Base-by-base conservation (phyloP, 2,888 invertebrate species). In the Germaria angustata region DNA sequence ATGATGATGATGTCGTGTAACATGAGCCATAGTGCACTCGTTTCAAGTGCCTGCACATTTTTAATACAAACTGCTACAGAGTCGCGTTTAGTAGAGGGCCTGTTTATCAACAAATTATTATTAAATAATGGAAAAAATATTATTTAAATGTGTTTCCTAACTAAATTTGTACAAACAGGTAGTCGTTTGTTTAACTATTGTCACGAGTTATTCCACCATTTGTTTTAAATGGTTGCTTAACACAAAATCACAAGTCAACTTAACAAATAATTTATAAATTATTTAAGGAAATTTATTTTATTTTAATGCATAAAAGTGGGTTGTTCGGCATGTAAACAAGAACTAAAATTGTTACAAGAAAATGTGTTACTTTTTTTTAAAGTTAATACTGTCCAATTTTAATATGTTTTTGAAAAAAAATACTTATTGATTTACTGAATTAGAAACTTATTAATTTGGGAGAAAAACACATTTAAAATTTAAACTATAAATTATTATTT, bases 111-210 rank as follows among this genome's bases (percentile, higher is more conserved):
- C 55, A 44, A 51, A 49, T 55, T 53, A 51, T 72, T 72, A 53
- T 55, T 71, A 8, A 53, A 15, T 13, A 71, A 59, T 24, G n/a
- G 24, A 59, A 61, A 61, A 51, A 46, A 41, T 17, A 44, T 17
- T n/a, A 24, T 39, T 55, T 32, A 46, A 73, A 73, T 39, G 39
- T 53, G 20, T 39, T 65, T 46, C 13, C 69, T 46, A 63, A 51
- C 75, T 79, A 53, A 78, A 69, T 79, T 79, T 82, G 75, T 65
- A 41, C 66, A 82, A 79, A 79, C 82, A 82, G 75, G 82, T 82
- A 79, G 79, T 79, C 32, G n/a, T 22, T 13, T 59, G 41, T 49
- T 69, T 44, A 71, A 28, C 32, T 68, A 75, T 69, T 24, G 72
- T 76, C 63, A 53, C 24, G 36, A 41, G 7, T 34, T 32, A 20